Percentiles rank a stretch among this genome's conserved stretches.
phyloP scores from a whole-genome alignment of 2,113 vertebrate species.

The Oncorhynchus keta region DNA sequence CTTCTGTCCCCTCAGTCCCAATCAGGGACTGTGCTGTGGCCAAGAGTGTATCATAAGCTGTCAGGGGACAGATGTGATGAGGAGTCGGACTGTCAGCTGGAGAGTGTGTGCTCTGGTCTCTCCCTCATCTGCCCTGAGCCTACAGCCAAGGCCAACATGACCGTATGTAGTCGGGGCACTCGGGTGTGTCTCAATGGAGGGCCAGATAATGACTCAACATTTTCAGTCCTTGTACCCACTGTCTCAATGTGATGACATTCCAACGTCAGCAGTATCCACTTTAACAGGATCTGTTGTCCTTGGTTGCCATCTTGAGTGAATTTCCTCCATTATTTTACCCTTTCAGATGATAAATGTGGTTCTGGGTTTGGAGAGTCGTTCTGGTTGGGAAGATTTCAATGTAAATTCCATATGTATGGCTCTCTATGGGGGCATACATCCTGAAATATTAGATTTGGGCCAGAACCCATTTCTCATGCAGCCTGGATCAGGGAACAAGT shows the following conservation, averaged over 20 bases:
- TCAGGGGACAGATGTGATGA: conserved; percentile 58
- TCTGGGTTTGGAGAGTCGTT: conserved; percentile 18
- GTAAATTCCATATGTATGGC: conserved; percentile 13
- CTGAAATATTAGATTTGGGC: neutral
- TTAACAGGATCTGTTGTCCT: neutral
- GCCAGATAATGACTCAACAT: conserved; percentile 2
- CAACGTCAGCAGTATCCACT: too few species aligned
- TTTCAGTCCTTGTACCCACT: neutral
- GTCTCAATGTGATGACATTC: neutral
- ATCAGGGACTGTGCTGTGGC: conserved; percentile 78
- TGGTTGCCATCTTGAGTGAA: neutral
- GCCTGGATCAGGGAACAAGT: neutral
- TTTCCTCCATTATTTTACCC: neutral
- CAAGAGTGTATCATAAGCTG: conserved; percentile 61
- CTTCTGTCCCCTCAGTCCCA: conserved; percentile 64
- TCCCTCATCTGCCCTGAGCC: conserved; percentile 66
- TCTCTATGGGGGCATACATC: conserved; percentile 12
- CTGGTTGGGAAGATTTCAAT: conserved; percentile 25
- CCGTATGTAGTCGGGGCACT: conserved; percentile 69
- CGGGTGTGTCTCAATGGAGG: conserved; percentile 73
- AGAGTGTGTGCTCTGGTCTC: conserved; percentile 67
- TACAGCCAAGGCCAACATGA: conserved; percentile 71
- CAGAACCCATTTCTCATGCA: neutral
- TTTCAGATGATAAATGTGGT: neutral
- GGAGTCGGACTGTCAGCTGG: conserved; percentile 71